Evolutionary conservation across 1,140 invertebrate species (phyloP).

Genomic region (Thalassaphorura encarpata): DNA sequence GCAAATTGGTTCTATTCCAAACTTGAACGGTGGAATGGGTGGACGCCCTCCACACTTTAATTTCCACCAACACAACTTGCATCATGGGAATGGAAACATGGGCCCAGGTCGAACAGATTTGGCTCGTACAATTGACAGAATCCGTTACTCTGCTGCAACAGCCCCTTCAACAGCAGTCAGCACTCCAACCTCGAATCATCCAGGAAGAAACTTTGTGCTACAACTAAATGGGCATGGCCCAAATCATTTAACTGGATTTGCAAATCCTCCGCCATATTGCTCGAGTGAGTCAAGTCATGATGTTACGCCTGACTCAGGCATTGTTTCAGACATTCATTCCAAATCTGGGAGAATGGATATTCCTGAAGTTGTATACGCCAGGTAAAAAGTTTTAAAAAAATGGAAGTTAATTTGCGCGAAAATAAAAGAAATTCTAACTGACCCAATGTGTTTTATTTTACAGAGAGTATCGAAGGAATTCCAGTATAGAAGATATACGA

Average conservation of each 20-base stretch:
- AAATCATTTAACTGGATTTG: slow-evolving; percentile 24
- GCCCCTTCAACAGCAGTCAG: slow-evolving; percentile 22
- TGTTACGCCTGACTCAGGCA: slow-evolving; percentile 30
- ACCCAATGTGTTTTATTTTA: slow-evolving; percentile 10
- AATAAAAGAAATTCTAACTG: too few relatives aligned
- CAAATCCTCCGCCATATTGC: slow-evolving; percentile 31
- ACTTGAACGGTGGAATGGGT: slow-evolving; percentile 25
- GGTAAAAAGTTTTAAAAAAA: slow-evolving; percentile 18
- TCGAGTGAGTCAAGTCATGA: slow-evolving; percentile 32
- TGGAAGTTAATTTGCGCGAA: background rate
- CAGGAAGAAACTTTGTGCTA: slow-evolving; percentile 32
- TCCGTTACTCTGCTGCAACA: slow-evolving; percentile 27
- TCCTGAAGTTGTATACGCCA: slow-evolving; percentile 28
- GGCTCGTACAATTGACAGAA: slow-evolving; percentile 29
- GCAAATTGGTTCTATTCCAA: slow-evolving; percentile 33
- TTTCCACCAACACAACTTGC: slow-evolving; percentile 26
- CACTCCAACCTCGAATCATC: slow-evolving; percentile 23
- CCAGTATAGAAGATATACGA: slow-evolving; percentile 29
- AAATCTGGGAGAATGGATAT: slow-evolving; percentile 28
- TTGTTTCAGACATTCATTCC: slow-evolving; percentile 32
- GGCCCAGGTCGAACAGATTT: slow-evolving; percentile 24
- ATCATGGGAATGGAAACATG: slow-evolving; percentile 19
- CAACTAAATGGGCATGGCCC: slow-evolving; percentile 21
- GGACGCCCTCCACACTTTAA: slow-evolving; percentile 23
- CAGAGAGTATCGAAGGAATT: slow-evolving; percentile 30